Percentiles rank a stretch among this genome's conserved stretches.
These are phyloP conservation scores for Scaptomyza caliginosa DNA, from an alignment of 2,888 invertebrate species.

Conservation along the genomic window DNA sequence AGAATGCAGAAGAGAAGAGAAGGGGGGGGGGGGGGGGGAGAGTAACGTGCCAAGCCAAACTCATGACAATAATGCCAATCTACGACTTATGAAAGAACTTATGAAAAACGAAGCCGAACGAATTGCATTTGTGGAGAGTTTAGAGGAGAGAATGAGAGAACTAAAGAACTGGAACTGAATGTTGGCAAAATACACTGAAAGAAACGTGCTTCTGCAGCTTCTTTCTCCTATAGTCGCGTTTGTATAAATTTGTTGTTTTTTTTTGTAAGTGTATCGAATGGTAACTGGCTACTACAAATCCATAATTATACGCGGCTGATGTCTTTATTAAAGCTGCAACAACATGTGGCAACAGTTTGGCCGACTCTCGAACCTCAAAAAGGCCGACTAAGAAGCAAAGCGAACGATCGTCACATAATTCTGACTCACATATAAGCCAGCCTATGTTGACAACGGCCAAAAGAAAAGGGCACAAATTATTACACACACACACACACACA, in stretches of 20 bases:
- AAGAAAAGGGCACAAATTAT: slow-evolving; percentile 81
- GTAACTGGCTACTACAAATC: slow-evolving; percentile 73
- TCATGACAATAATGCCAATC: slow-evolving; percentile 83
- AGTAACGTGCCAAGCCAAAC: slow-evolving; percentile 26
- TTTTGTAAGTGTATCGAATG: slow-evolving; percentile 5
- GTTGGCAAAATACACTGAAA: slow-evolving; percentile 1
- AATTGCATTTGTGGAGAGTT: slow-evolving; percentile 69
- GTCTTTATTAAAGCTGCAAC: slow-evolving; percentile 80
- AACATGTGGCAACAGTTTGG: slow-evolving; percentile 65
- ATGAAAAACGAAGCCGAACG: slow-evolving; percentile 81
- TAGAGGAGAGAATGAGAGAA: slow-evolving; percentile 7
- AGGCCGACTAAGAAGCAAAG: slow-evolving; percentile 49
- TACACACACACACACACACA: slow-evolving; percentile 37
- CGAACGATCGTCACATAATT: slow-evolving; percentile 73
- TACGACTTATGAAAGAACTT: slow-evolving; percentile 80
- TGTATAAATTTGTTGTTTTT: not conserved
- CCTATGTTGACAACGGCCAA: slow-evolving; percentile 83
- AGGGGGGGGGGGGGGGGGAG: not conserved
- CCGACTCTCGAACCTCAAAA: slow-evolving; percentile 59
- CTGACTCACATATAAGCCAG: slow-evolving; percentile 81
- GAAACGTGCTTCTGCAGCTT: too few relatives aligned
- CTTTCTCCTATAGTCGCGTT: too few relatives aligned
- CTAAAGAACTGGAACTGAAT: slow-evolving; percentile 3
- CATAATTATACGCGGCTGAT: slow-evolving; percentile 82
- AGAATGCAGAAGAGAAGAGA: not conserved